Percentiles rank a stretch among this genome's conserved stretches.
Evolutionary conservation across 2,797 vertebrate species (phyloP).

Genomic region (Psittacula echo): DNA sequence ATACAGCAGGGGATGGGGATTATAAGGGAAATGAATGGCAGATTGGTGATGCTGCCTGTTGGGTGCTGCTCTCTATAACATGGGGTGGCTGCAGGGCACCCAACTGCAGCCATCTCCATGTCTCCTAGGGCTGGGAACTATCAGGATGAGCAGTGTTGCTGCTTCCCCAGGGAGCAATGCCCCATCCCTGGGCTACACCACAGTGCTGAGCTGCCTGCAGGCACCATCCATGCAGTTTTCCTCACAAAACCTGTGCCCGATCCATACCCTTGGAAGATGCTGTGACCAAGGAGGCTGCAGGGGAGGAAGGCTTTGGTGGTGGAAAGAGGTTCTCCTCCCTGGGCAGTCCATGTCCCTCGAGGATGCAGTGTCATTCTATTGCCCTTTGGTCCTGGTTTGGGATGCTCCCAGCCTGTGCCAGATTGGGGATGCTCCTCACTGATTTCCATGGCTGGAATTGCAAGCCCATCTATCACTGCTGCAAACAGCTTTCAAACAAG

Average conservation of each 20-base stretch:
- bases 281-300: neutral
- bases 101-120: neutral
- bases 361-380: neutral
- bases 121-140: rapidly evolving
- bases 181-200: neutral
- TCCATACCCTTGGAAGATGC: neutral
- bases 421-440: neutral
- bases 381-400: rapidly evolving
- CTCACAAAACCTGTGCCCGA: rapidly evolving
- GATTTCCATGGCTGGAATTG: neutral
- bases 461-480: neutral
- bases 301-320: neutral
- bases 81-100: neutral
- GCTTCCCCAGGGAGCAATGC: rapidly evolving
- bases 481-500: neutral
- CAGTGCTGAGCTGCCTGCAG: neutral
- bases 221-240: neutral
- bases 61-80: neutral
- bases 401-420: neutral
- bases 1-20: rapidly evolving
- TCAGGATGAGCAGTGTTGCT: neutral
- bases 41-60: neutral
- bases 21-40: neutral
- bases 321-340: neutral
- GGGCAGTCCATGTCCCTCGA: neutral